A percentile compares a stretch with the other conserved stretches of the same genome.
Evolutionary conservation across 30 jellyfish, hydroid and myxozoan genomes (phyloP).

Genomic region (Hydractinia symbiolongicarpus): DNA sequence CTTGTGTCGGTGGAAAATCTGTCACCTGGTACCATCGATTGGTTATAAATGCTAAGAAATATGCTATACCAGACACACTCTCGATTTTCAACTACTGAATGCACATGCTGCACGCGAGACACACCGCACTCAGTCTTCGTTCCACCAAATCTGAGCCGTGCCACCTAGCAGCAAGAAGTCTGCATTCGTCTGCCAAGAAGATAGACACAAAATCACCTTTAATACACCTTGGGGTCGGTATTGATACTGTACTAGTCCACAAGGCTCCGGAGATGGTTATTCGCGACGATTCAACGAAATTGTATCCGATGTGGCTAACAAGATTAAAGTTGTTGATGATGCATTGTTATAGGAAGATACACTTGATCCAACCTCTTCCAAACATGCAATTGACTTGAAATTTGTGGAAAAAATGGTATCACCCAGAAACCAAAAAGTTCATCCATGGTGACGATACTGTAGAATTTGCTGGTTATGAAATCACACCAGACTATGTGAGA

Average conservation of each 20-base stretch:
- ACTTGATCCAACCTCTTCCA: not conserved
- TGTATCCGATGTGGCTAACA: not conserved
- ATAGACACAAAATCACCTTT: constrained; percentile 23
- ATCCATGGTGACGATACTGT: not conserved
- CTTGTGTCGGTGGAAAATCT: constrained; percentile 44
- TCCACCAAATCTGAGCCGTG: not conserved
- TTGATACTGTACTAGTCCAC: not conserved
- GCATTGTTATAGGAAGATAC: not conserved
- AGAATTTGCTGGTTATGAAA: not conserved
- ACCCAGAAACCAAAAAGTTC: not conserved
- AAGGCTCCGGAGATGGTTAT: not conserved
- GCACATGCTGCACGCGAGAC: constrained; percentile 32
- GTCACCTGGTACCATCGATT: constrained; percentile 31
- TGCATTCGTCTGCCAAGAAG: constrained; percentile 1
- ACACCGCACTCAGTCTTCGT: constrained; percentile 36
- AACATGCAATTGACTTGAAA: not conserved
- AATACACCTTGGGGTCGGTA: constrained; percentile 3
- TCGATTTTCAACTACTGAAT: constrained; percentile 27
- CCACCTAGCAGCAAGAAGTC: not conserved
- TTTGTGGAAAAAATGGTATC: not conserved
- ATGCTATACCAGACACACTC: constrained; percentile 17
- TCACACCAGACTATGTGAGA: not conserved
- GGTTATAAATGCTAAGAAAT: constrained; percentile 18
- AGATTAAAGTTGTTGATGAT: constrained; percentile 3
- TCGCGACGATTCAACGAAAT: not conserved